Evolutionary conservation across 2,888 invertebrate species (phyloP).

Genomic region (Tachystola acroxantha): DNA sequence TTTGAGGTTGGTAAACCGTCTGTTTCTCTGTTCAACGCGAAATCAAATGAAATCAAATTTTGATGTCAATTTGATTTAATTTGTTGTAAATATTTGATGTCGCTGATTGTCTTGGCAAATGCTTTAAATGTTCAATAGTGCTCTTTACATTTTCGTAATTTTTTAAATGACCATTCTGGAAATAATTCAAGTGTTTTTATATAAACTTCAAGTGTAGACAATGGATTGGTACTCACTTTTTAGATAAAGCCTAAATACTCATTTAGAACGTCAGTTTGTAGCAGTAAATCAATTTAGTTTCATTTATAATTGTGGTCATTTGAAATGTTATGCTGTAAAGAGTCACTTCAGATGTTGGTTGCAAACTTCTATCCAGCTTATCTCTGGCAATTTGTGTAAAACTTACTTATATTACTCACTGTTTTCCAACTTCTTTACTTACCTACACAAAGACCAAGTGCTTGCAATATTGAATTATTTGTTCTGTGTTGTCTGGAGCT

Average conservation of each 20-base stretch:
- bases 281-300: too few species aligned
- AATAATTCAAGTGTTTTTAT: too few species aligned
- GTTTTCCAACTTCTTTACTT: constrained; percentile 41
- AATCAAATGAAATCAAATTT: constrained; percentile 3
- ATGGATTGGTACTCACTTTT: too few species aligned
- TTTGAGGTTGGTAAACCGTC: too few species aligned
- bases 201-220: too few species aligned
- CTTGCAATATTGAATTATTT: constrained; percentile 55
- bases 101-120: constrained; percentile 60
- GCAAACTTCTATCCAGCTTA: constrained; percentile 56
- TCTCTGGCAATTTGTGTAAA: constrained; percentile 35
- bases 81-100: constrained; percentile 56
- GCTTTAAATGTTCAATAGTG: constrained; percentile 63
- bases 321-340: too few species aligned
- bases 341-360: constrained; percentile 44
- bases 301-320: too few species aligned
- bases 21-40: constrained; percentile 9
- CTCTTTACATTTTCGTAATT: constrained; percentile 36
- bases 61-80: constrained; percentile 15
- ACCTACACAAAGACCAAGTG: constrained; percentile 45
- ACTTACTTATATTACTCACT: constrained; percentile 30
- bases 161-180: neutral
- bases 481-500: constrained; percentile 43
- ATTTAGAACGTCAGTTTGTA: too few species aligned
- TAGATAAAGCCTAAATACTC: too few species aligned